Evolutionary conservation across 1,140 invertebrate genomes (phyloP).

Genomic region (Caenorhabditis remanei): DNA sequence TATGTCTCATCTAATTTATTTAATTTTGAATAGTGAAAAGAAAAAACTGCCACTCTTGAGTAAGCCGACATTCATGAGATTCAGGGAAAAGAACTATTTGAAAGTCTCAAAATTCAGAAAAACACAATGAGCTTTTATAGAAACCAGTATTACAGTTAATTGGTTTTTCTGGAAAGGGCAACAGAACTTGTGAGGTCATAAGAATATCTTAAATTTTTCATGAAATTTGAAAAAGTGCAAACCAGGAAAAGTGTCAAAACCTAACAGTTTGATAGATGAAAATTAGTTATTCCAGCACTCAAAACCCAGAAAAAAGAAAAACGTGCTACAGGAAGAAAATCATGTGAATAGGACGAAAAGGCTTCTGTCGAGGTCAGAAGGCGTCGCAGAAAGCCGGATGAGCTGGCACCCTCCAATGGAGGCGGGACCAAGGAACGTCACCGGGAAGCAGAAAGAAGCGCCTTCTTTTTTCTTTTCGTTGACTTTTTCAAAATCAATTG

Average conservation of each 20-base stretch:
- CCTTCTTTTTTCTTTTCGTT: conserved; percentile 1
- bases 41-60: neutral
- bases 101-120: neutral
- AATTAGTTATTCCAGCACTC: neutral
- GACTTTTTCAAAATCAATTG: conserved; percentile 30
- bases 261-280: neutral
- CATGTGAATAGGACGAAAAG: neutral
- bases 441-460: conserved; percentile 18
- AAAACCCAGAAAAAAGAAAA: neutral
- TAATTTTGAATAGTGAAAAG: conserved; percentile 4
- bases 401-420: conserved; percentile 16
- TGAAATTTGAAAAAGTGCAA: neutral
- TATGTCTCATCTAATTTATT: conserved; percentile 20
- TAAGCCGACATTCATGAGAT: neutral
- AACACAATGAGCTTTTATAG: neutral
- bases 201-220: neutral
- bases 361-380: conserved; percentile 22
- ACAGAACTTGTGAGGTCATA: neutral
- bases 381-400: conserved; percentile 49
- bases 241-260: neutral
- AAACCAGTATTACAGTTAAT: neutral
- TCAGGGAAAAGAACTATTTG: neutral
- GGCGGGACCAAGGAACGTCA: conserved; percentile 48
- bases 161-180: neutral
- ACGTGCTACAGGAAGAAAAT: conserved; percentile 47